Evolutionary conservation across 2,113 vertebrate species (phyloP).

Genomic region (Ophiodon elongatus): DNA sequence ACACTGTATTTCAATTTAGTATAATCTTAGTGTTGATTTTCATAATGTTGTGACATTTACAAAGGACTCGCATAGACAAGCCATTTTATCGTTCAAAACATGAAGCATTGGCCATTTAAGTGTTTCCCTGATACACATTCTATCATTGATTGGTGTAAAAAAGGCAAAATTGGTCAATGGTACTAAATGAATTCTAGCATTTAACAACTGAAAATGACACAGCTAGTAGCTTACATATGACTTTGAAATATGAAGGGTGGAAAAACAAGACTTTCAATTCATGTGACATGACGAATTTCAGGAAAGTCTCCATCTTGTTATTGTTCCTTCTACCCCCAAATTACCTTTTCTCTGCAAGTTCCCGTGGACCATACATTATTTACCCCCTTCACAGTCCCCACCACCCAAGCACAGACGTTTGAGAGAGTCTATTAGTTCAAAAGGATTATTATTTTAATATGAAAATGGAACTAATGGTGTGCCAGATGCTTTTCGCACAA

Average conservation of each 20-base stretch:
- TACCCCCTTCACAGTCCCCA: slow-evolving; percentile 50
- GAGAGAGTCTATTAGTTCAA: slow-evolving; percentile 86
- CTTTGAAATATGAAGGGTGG: slow-evolving; percentile 30
- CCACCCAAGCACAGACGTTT: slow-evolving; percentile 78
- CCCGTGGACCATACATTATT: slow-evolving; percentile 70
- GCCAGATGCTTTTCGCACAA: slow-evolving; percentile 86
- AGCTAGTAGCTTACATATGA: background rate
- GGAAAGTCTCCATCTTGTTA: slow-evolving; percentile 54
- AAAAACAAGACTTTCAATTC: slow-evolving; percentile 43
- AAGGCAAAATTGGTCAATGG: background rate
- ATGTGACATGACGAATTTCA: slow-evolving; percentile 35
- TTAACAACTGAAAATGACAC: slow-evolving; percentile 24
- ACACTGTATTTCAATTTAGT: slow-evolving; percentile 36
- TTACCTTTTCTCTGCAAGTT: slow-evolving; percentile 39
- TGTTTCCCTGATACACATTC: background rate
- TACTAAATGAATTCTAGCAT: slow-evolving; percentile 23
- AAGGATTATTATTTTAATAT: slow-evolving; percentile 89
- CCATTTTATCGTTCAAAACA: slow-evolving; percentile 39
- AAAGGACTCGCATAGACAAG: slow-evolving; percentile 24
- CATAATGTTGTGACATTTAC: slow-evolving; percentile 53
- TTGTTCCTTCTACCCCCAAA: slow-evolving; percentile 39
- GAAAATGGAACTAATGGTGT: slow-evolving; percentile 89
- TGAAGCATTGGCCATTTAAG: slow-evolving; percentile 14
- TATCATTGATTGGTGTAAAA: background rate
- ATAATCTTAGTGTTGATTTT: slow-evolving; percentile 41